Base-by-base conservation (phyloP, 2,888 invertebrate species). In the Bombyx huttoni region DNA sequence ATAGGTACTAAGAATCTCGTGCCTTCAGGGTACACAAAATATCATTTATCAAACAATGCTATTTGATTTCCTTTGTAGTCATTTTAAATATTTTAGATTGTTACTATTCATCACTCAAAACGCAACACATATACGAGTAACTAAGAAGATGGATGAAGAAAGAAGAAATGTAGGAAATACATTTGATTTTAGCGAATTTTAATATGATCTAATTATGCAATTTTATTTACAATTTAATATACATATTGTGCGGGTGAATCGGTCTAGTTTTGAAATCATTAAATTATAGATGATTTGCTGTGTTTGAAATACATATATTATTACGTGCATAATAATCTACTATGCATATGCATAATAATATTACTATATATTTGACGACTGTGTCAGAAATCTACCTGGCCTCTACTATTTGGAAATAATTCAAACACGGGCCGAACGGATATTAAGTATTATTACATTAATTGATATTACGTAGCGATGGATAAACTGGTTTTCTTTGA, bases 1-100 rank as follows among this genome's bases (percentile, higher is more conserved):
- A 47, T n/a, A n/a, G n/a, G n/a, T n/a, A 40, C 8, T n/a, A 50
- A 34, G 34, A 50, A 50, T 34, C 50, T 53, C 52, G 24, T 24
- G 51, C 56, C 53, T 48, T 52, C 49, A 54, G 56, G 54, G 58
- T 57, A 61, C 56, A 47, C 47, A 34, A 34, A 61, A 63, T 58
- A 63, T 61, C 57, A 68, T 65, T 57, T 57, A 63, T 67, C 61
- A 68, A 56, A 52, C 54, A 58, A 57, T 56, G 51, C 49, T 52
- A 51, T 59, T 59, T 58, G 58, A 64, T 63, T 60, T 56, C 59
- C 61, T 56, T 67, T 63, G 58, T 60, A 52, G 51, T 53, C 46
- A 8, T 24, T 54, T 52, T 58, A 54, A 50, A 53, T 51, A 48
- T 48, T 48, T 51, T 54, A 55, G 46, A 57, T 59, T 61, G 58